Evolutionary conservation across 2,888 invertebrate genomes (phyloP).

Genomic region (Eilema depressum): DNA sequence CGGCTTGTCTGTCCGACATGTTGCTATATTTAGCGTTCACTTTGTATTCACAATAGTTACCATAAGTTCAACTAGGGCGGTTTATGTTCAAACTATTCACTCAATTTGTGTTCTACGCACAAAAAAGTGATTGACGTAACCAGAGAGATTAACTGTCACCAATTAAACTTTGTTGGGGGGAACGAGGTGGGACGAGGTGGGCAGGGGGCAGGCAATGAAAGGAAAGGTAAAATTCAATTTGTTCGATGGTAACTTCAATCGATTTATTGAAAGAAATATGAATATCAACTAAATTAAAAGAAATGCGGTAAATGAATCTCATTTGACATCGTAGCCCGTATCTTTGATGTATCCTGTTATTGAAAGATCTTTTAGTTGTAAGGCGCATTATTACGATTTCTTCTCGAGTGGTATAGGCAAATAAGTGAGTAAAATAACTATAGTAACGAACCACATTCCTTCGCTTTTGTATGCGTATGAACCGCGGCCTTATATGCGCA

Average conservation of each 20-base stretch:
- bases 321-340: too few relatives aligned
- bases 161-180: neutral
- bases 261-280: too few relatives aligned
- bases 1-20: slow-evolving; percentile 10
- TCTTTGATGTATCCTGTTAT: too few relatives aligned
- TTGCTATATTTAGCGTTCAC: slow-evolving; percentile 12
- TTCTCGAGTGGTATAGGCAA: too few relatives aligned
- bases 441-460: neutral
- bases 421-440: neutral
- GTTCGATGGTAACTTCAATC: too few relatives aligned
- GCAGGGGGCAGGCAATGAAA: neutral
- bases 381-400: too few relatives aligned
- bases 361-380: too few relatives aligned
- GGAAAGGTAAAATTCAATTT: too few relatives aligned
- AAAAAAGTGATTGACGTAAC: neutral
- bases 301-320: too few relatives aligned
- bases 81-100: neutral
- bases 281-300: too few relatives aligned
- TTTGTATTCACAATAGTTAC: slow-evolving; percentile 7
- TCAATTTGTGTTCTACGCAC: neutral
- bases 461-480: neutral
- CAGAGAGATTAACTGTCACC: neutral
- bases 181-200: neutral
- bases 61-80: neutral
- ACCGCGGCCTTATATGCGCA: slow-evolving; percentile 4